Conservation (phyloP, 2,888 invertebrate genomes). For the Drosophila formosana region DNA sequence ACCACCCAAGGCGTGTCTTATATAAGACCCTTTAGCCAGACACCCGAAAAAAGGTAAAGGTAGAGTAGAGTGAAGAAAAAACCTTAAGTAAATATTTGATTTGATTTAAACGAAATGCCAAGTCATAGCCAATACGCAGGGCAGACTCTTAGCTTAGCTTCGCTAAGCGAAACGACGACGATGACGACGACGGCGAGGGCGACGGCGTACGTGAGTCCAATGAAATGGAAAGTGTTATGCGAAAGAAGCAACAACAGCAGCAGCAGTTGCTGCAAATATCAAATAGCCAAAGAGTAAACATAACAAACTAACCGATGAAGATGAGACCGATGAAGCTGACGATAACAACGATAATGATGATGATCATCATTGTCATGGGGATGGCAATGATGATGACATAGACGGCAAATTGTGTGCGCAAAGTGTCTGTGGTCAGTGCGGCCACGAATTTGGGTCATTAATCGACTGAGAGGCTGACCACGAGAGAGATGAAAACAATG, state of each 20-base stretch:
- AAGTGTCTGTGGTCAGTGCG: constrained; percentile 74
- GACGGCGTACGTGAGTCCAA: constrained; percentile 57
- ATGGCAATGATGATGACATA: constrained; percentile 38
- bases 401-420: constrained; percentile 21
- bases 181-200: not conserved
- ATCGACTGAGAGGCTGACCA: constrained; percentile 58
- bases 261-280: constrained; percentile 10
- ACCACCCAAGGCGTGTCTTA: constrained; percentile 73
- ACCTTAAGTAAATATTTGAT: constrained; percentile 68
- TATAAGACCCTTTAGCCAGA: constrained; percentile 60
- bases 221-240: constrained; percentile 78
- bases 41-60: constrained; percentile 35
- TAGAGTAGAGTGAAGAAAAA: not conserved
- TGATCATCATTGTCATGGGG: constrained; percentile 8
- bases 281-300: constrained; percentile 24
- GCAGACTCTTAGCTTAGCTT: not conserved
- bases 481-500: constrained; percentile 7
- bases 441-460: constrained; percentile 71
- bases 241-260: constrained; percentile 34
- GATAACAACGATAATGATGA: constrained; percentile 8
- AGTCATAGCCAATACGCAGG: constrained; percentile 55
- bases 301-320: constrained; percentile 10
- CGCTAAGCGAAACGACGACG: constrained; percentile 13
- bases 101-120: constrained; percentile 74
- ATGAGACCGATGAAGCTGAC: constrained; percentile 16